Evolutionary conservation across 2,113 vertebrate genomes (phyloP), one percentile per base, ranked within the genome.

Genomic region (Forbesichthys agassizii): DNA sequence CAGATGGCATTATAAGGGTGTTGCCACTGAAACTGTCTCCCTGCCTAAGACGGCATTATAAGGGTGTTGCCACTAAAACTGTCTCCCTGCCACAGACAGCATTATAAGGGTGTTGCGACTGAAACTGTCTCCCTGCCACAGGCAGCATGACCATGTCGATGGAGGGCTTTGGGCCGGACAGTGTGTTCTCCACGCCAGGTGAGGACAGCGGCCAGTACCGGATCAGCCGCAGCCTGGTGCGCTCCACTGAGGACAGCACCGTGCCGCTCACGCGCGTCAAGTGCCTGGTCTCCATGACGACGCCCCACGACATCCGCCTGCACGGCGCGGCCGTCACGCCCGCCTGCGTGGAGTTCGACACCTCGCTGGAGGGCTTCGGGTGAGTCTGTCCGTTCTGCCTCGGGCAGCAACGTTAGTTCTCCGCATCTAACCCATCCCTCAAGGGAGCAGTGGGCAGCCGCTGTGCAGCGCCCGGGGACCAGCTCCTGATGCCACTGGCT

Each of bases 201-300:
- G 98, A 99, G 83, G 97, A 99, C 85, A 97, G 93, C 81, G 89
- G 90, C 12, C 96, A 96, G 86, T 98, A 99, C 68, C 92, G 96
- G 61, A 98, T 99, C 89, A 98, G 96, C 86, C 95, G 92, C 78
- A 98, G 97, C 87, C 91, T 99, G 68, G 94, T 99, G 13, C 98
- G 98, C 77, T 96, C 96, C 3, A 94, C 95, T 11, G 98, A 99
- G 94, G 96, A 93, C 87, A 98, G 95, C 89, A 98, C 97, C 1
- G 98, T 99, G 7, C 98, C 98, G 54, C 92, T 99, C 73, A 99
- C 98, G 0, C 92, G 98, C 49, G 98, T 99, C 67, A 99, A 99
- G 83, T 99, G 98, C 79, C 93, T 99, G 84, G 98, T 99, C 62
- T 99, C 98, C 81, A 99, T 99, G 98, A 99, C 98, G 51, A 99